A percentile compares a stretch with the other conserved stretches of the same genome.
These are phyloP conservation scores for Spea bombifrons DNA, from an alignment of 2,113 vertebrate species.

Conservation along the genomic window DNA sequence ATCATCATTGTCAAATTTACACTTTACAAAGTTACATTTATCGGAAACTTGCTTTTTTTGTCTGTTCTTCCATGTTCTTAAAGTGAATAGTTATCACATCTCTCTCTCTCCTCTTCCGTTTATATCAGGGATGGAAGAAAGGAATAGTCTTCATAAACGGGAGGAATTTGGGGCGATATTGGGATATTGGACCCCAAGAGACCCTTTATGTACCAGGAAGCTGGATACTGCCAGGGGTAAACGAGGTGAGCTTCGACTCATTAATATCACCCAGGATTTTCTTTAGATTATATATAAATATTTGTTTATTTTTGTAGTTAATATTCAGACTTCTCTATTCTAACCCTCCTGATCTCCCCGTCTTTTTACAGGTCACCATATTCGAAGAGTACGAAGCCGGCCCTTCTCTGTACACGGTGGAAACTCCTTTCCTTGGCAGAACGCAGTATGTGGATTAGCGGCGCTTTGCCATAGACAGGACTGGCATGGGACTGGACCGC, in stretches of 20 bases:
- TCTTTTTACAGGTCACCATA: conserved; percentile 72
- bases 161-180: conserved; percentile 88
- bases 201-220: conserved; percentile 85
- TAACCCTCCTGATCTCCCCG: not conserved
- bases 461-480: not conserved
- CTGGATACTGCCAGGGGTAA: conserved; percentile 78
- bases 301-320: no score
- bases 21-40: no score
- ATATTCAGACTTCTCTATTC: not conserved
- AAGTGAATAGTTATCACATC: not conserved
- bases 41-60: not conserved
- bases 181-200: conserved; percentile 91
- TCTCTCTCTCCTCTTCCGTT: not conserved
- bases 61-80: not conserved
- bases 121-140: conserved; percentile 86
- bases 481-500: no score
- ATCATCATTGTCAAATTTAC: no score
- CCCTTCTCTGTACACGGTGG: conserved; percentile 74
- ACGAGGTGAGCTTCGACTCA: conserved; percentile 72
- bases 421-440: conserved; percentile 77
- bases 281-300: no score
- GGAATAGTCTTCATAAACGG: conserved; percentile 88
- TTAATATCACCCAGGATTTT: no score
- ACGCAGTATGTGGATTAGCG: conserved; percentile 64
- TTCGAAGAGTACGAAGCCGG: conserved; percentile 85